phyloP scores from a whole-genome alignment of 64 coral and sea anemone species.

The Stichodactyla helianthus region DNA sequence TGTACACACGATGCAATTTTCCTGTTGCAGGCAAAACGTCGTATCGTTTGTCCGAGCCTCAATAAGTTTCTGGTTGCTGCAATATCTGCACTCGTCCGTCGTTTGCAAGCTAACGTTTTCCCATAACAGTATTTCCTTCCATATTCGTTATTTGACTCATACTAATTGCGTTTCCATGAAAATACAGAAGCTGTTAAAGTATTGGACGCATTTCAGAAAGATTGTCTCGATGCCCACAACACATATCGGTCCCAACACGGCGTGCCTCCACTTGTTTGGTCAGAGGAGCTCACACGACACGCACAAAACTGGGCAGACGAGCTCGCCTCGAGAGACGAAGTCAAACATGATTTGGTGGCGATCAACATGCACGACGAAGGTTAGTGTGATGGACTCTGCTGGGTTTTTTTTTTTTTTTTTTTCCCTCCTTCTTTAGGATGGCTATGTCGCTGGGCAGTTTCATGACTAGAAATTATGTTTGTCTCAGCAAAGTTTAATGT shows the following conservation, averaged over 20 bases:
- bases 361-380: constrained; percentile 33
- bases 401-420: too few species aligned
- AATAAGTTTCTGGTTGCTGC: too few species aligned
- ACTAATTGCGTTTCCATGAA: background rate
- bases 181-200: background rate
- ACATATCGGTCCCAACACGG: constrained; percentile 75
- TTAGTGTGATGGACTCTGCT: background rate
- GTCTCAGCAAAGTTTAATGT: too few species aligned
- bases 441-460: too few species aligned
- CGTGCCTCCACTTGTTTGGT: constrained; percentile 82
- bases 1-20: too few species aligned
- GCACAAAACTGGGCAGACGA: constrained; percentile 85
- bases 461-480: too few species aligned
- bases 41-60: too few species aligned
- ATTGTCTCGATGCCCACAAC: constrained; percentile 88
- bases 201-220: constrained; percentile 62
- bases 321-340: constrained; percentile 61
- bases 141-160: background rate
- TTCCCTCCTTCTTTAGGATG: too few species aligned
- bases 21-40: too few species aligned
- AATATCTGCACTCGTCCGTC: too few species aligned
- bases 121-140: background rate
- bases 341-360: constrained; percentile 57
- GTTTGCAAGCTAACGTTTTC: background rate
- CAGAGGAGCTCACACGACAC: constrained; percentile 56